phyloP scores from a whole-genome alignment of 2,113 vertebrate species.

The Hippocampus barbouri region DNA sequence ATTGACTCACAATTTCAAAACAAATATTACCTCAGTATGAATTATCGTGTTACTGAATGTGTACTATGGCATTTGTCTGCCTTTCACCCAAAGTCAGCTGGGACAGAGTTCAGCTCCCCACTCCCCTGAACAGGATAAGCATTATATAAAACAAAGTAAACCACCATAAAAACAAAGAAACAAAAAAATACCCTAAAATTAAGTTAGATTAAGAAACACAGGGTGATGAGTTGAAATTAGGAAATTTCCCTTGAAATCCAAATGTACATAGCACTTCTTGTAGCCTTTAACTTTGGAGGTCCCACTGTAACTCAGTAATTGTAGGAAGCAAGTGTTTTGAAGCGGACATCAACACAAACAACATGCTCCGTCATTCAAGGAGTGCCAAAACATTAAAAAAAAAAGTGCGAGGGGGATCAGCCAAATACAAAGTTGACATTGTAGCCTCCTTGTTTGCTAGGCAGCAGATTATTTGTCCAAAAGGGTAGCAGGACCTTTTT shows the following conservation, averaged over 20 bases:
- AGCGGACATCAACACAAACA: conserved; percentile 22
- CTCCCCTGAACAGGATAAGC: no score
- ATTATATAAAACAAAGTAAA: no score
- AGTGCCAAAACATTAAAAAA: conserved; percentile 31
- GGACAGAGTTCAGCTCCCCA: no score
- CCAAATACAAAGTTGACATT: conserved; percentile 49
- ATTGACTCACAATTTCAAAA: neutral
- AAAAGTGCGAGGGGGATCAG: conserved; percentile 55
- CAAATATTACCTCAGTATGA: neutral
- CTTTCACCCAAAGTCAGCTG: no score
- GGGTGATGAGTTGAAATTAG: no score
- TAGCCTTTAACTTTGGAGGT: neutral
- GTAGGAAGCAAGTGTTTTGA: neutral
- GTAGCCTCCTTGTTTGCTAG: conserved; percentile 21
- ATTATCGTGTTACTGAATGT: neutral
- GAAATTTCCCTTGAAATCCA: no score
- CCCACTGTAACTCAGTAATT: neutral
- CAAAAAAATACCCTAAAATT: no score
- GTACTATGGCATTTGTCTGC: neutral
- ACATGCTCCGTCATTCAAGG: conserved; percentile 52
- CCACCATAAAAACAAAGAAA: no score
- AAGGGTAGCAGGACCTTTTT: conserved; percentile 21
- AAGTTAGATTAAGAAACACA: no score
- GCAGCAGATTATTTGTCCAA: conserved; percentile 10
- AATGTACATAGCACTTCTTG: neutral